Percentiles rank a stretch among this genome's conserved stretches.
phyloP scores from a whole-genome alignment of 2,113 vertebrate genomes.

The Melanocharis versteri region DNA sequence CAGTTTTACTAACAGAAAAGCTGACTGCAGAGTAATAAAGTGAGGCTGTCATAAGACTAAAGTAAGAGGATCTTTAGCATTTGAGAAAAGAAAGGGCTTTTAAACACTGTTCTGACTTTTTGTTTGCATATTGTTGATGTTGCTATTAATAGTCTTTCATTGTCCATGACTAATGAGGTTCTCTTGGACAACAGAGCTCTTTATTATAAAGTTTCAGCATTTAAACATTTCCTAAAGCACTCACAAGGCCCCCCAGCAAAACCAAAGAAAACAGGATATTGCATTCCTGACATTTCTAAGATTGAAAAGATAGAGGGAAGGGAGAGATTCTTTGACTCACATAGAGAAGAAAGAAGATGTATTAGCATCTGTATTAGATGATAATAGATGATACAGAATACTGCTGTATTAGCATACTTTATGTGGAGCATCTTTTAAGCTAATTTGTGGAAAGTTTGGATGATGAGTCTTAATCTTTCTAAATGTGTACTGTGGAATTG shows the following conservation, averaged over 20 bases:
- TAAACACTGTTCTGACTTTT: not conserved
- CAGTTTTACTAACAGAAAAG: not conserved
- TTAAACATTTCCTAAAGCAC: conserved; percentile 30
- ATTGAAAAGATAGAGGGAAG: conserved; percentile 27
- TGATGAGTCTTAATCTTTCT: not conserved
- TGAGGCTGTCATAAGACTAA: not conserved
- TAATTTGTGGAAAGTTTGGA: not conserved
- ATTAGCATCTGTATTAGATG: too few relatives aligned
- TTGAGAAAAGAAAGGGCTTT: not conserved
- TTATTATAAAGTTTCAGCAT: conserved; percentile 10
- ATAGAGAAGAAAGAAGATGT: not conserved
- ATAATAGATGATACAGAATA: too few relatives aligned
- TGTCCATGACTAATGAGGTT: conserved; percentile 43
- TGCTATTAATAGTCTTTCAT: conserved; percentile 45
- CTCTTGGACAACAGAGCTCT: not conserved
- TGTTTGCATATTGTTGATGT: conserved; percentile 21
- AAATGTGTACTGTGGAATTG: not conserved
- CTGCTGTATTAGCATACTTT: not conserved
- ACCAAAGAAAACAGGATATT: conserved; percentile 46
- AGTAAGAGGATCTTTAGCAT: not conserved
- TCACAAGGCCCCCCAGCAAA: conserved; percentile 6
- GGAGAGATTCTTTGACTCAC: not conserved
- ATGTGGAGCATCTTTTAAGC: not conserved
- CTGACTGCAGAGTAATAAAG: not conserved
- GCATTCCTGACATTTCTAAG: conserved; percentile 54